Conservation (phyloP, 37 sponge, comb jelly and placozoan species). For the Eunapius fragilis region DNA sequence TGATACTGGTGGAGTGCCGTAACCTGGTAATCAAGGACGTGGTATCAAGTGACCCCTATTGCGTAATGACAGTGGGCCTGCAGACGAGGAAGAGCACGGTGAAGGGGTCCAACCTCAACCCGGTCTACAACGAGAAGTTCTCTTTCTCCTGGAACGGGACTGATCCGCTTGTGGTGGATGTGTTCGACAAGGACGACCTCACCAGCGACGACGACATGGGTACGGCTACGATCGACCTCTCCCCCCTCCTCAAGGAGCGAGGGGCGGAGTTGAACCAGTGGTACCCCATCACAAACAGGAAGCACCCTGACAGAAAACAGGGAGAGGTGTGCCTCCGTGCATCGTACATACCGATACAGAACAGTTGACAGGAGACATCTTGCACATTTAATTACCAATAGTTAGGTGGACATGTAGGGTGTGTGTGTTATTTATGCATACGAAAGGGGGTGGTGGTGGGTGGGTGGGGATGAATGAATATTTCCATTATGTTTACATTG, state of each 20-base stretch:
- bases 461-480: too few species aligned
- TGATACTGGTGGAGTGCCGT: conserved; percentile 53
- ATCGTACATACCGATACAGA: conserved; percentile 46
- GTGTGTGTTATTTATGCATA: too few species aligned
- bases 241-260: conserved; percentile 18
- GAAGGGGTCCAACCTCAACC: conserved; percentile 62
- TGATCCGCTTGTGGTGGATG: conserved; percentile 58
- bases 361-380: neutral
- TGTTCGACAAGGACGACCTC: conserved; percentile 79
- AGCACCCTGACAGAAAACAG: conserved; percentile 62
- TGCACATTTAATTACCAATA: neutral
- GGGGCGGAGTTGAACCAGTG: conserved; percentile 43
- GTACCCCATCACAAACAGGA: conserved; percentile 67
- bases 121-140: conserved; percentile 79
- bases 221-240: conserved; percentile 36
- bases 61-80: conserved; percentile 60
- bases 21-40: conserved; percentile 70
- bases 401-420: too few species aligned
- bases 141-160: conserved; percentile 83
- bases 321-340: conserved; percentile 62
- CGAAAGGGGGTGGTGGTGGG: too few species aligned
- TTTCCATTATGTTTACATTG: neutral
- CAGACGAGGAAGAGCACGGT: conserved; percentile 71
- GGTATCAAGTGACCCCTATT: conserved; percentile 73
- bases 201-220: conserved; percentile 86